Percentiles rank a stretch among this genome's conserved stretches.
These are phyloP conservation scores for Drosophila borborema DNA, from an alignment of 2,888 invertebrate species.

Conservation along the genomic window DNA sequence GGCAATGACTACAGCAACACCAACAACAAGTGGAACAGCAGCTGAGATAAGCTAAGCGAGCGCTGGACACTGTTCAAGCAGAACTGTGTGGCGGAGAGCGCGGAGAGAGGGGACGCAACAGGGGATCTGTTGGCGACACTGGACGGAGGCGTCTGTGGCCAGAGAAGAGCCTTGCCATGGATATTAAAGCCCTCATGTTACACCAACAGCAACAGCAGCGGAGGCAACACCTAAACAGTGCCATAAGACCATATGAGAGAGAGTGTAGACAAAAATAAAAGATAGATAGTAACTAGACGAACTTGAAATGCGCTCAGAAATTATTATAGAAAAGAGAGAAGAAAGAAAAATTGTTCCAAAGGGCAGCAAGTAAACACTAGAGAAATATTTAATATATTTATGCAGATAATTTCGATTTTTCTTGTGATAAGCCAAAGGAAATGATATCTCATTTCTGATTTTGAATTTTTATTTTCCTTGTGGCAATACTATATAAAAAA, in stretches of 20 bases:
- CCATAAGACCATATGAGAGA: constrained; percentile 41
- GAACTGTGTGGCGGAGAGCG: neutral
- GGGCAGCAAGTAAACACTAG: neutral
- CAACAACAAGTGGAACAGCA: constrained; percentile 37
- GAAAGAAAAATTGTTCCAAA: neutral
- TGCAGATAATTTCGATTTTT: too few relatives aligned
- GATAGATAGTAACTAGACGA: neutral
- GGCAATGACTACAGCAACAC: constrained; percentile 47
- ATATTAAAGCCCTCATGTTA: constrained; percentile 68
- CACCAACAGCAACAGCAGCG: constrained; percentile 38
- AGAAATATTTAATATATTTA: neutral
- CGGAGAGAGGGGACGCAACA: neutral
- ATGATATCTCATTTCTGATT: too few relatives aligned
- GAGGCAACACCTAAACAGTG: constrained; percentile 66
- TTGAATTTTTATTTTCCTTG: too few relatives aligned
- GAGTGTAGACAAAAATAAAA: neutral
- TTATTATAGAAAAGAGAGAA: neutral
- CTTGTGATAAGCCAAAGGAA: too few relatives aligned
- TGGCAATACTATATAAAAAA: too few relatives aligned
- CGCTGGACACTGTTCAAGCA: constrained; percentile 11
- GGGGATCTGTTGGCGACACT: constrained; percentile 57
- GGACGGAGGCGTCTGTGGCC: constrained; percentile 67
- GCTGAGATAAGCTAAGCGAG: constrained; percentile 73
- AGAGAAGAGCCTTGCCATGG: constrained; percentile 53
- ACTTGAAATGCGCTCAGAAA: constrained; percentile 16